A percentile compares a stretch with the other conserved stretches of the same genome.
Evolutionary conservation across 2,797 vertebrate genomes (phyloP).

Genomic region (Cynopterus sphinx): DNA sequence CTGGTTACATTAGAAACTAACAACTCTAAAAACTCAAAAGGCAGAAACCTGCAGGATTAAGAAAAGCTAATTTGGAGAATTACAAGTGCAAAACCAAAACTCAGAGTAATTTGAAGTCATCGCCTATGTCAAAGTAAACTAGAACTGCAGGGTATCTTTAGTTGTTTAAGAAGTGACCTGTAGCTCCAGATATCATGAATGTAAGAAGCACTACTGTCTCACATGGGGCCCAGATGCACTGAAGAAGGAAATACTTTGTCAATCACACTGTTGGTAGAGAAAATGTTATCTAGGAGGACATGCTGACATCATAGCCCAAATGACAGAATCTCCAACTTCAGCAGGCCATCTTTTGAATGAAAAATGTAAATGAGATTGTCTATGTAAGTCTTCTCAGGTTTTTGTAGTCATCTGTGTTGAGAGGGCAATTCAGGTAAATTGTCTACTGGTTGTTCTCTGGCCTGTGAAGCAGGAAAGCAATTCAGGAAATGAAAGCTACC

Average conservation of each 20-base stretch:
- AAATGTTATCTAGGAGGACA: neutral
- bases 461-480: neutral
- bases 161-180: conserved; percentile 45
- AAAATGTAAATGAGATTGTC: neutral
- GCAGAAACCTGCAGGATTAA: conserved; percentile 24
- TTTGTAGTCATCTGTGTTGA: neutral
- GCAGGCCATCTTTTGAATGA: neutral
- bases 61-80: conserved; percentile 52
- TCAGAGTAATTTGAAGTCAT: conserved; percentile 57
- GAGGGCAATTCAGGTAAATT: neutral
- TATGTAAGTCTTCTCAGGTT: neutral
- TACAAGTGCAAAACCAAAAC: conserved; percentile 1
- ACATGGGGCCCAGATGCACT: neutral
- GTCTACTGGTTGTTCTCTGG: neutral
- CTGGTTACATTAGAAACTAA: neutral
- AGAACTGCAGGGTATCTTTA: neutral
- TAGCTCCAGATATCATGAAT: neutral
- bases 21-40: conserved; percentile 29
- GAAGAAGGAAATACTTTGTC: neutral
- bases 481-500: neutral
- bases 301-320: neutral
- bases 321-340: neutral
- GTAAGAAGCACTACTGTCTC: neutral
- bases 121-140: conserved; percentile 59
- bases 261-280: neutral